Evolutionary conservation across 2,888 invertebrate species (phyloP).

Genomic region (Apomyelois bistriatella): DNA sequence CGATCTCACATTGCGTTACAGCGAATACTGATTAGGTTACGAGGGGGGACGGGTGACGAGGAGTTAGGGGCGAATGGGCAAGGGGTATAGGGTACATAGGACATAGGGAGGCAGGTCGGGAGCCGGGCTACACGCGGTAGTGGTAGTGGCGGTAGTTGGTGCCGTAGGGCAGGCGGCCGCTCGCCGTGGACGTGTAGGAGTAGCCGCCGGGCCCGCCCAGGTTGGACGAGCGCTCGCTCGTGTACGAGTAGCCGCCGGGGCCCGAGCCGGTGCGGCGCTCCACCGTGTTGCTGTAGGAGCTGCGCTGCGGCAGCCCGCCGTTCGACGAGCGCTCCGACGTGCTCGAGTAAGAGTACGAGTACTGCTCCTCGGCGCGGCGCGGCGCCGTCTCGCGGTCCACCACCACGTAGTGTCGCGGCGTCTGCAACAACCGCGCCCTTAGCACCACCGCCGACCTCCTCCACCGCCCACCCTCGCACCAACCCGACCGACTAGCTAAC

Average conservation of each 20-base stretch:
- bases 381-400: slow-evolving; percentile 86
- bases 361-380: slow-evolving; percentile 88
- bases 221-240: slow-evolving; percentile 86
- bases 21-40: slow-evolving; percentile 73
- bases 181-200: slow-evolving; percentile 88
- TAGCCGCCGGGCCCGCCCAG: slow-evolving; percentile 90
- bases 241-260: slow-evolving; percentile 88
- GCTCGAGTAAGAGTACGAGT: slow-evolving; percentile 90
- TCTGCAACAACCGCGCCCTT: slow-evolving; percentile 84
- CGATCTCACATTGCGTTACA: slow-evolving; percentile 62
- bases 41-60: slow-evolving; percentile 19
- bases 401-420: slow-evolving; percentile 93
- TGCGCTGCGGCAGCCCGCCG: slow-evolving; percentile 78
- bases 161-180: slow-evolving; percentile 91
- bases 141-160: slow-evolving; percentile 91
- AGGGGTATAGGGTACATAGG: slow-evolving; percentile 16
- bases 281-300: slow-evolving; percentile 83
- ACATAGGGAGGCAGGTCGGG: slow-evolving; percentile 36
- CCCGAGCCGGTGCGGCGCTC: slow-evolving; percentile 86
- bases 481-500: slow-evolving; percentile 49
- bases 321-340: slow-evolving; percentile 77
- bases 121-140: slow-evolving; percentile 87
- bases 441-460: slow-evolving; percentile 43
- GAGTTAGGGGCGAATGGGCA: slow-evolving; percentile 28
- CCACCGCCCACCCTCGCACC: slow-evolving; percentile 55